phyloP scores from a whole-genome alignment of 2,888 invertebrate genomes.

The Herminia tarsipennalis region DNA sequence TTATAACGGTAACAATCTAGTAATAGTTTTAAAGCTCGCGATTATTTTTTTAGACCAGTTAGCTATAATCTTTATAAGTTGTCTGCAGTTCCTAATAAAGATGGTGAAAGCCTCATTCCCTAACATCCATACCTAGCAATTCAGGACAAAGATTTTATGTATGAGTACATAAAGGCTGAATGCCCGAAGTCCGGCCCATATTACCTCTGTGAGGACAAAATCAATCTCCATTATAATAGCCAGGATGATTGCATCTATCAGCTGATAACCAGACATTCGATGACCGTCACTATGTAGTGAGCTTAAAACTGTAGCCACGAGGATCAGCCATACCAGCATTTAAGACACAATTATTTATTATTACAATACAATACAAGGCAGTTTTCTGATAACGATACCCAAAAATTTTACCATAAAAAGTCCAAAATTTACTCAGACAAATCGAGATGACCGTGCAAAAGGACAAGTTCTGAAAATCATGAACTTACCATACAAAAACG shows the following conservation, averaged over 20 bases:
- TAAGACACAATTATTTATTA: no score
- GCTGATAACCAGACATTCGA: slow-evolving; percentile 1
- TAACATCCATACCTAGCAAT: slow-evolving; percentile 21
- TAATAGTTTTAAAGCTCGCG: slow-evolving; percentile 20
- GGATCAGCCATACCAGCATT: neutral
- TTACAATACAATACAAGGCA: neutral
- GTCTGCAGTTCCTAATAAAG: slow-evolving; percentile 19
- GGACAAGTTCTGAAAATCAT: neutral
- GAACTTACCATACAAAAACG: no score
- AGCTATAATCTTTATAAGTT: neutral
- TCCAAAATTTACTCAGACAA: neutral
- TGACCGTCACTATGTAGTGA: slow-evolving; percentile 1
- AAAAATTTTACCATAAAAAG: neutral
- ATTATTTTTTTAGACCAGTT: slow-evolving; percentile 1
- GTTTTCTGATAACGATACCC: neutral
- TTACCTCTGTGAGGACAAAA: slow-evolving; percentile 8
- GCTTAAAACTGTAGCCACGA: neutral
- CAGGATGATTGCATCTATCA: neutral
- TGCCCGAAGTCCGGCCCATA: slow-evolving; percentile 19
- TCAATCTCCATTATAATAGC: neutral
- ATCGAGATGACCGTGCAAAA: neutral
- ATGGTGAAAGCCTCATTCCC: slow-evolving; percentile 16
- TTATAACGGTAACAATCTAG: slow-evolving; percentile 12
- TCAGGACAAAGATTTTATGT: slow-evolving; percentile 16
- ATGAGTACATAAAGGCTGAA: slow-evolving; percentile 28